A percentile compares a stretch with the other conserved stretches of the same genome.
Conservation (phyloP, 2,888 invertebrate genomes). For the Glomeris marginata region DNA sequence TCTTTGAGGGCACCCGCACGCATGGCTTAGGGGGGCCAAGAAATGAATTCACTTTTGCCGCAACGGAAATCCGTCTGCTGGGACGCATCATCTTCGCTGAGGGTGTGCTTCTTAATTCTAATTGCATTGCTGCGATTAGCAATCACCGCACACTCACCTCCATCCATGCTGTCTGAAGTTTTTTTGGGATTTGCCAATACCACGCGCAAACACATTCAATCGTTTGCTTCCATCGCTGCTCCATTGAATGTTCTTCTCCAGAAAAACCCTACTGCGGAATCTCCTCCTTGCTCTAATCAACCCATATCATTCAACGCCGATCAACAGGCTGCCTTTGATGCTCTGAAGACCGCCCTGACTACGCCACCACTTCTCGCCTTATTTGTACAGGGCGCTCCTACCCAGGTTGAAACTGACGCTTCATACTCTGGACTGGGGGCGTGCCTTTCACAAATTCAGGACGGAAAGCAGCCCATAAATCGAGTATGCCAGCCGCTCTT, state of each 20-base stretch:
- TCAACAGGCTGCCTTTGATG: not conserved
- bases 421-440: constrained; percentile 4
- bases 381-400: not conserved
- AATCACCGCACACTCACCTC: not conserved
- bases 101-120: not conserved
- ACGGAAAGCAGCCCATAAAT: not conserved
- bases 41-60: not conserved
- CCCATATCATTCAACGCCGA: no score
- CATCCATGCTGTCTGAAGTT: not conserved
- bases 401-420: constrained; percentile 1
- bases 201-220: not conserved
- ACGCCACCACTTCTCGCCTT: not conserved
- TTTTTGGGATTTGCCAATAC: constrained; percentile 1
- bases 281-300: no score
- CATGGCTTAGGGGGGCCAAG: not conserved
- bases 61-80: not conserved
- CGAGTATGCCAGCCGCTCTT: constrained; percentile 1
- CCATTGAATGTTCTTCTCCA: not conserved
- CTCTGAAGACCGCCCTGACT: not conserved
- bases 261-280: no score
- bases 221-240: not conserved
- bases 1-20: not conserved
- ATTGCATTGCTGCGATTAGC: not conserved
- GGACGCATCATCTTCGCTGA: not conserved
- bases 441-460: not conserved